phyloP scores from a whole-genome alignment of 2,888 invertebrate species.

The Drosophila anomelani region DNA sequence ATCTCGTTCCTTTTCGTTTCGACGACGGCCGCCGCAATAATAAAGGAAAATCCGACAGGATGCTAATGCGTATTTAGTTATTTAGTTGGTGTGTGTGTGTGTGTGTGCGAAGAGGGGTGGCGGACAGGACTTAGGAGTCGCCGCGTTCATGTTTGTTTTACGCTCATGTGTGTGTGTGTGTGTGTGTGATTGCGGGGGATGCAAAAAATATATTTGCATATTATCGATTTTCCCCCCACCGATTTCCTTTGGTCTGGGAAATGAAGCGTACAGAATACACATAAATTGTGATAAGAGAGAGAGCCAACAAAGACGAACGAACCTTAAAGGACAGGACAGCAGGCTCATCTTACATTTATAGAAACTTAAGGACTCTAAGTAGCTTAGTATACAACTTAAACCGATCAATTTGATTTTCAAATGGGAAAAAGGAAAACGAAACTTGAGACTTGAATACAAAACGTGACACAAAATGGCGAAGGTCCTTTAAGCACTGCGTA shows the following conservation, averaged over 20 bases:
- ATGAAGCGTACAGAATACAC: conserved; percentile 15
- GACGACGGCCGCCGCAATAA: conserved; percentile 66
- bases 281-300: conserved; percentile 18
- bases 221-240: conserved; percentile 65
- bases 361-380: conserved; percentile 54
- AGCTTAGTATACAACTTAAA: conserved; percentile 56
- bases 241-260: conserved; percentile 2
- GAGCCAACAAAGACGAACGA: not conserved
- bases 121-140: conserved; percentile 38
- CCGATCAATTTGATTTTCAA: conserved; percentile 65
- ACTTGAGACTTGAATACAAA: conserved; percentile 56
- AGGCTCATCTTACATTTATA: conserved; percentile 40
- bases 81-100: conserved; percentile 63
- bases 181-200: conserved; percentile 22
- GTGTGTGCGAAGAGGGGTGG: conserved; percentile 5
- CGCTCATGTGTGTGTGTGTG: conserved; percentile 40
- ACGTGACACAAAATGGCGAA: conserved; percentile 47
- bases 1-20: conserved; percentile 44
- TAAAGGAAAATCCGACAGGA: conserved; percentile 78
- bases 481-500: conserved; percentile 41
- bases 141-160: conserved; percentile 64
- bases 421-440: conserved; percentile 39
- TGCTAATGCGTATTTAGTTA: conserved; percentile 80
- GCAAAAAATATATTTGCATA: conserved; percentile 72
- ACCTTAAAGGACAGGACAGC: conserved; percentile 13